phyloP scores from a whole-genome alignment of 2,888 invertebrate genomes.

The Tenthredo mesomela region DNA sequence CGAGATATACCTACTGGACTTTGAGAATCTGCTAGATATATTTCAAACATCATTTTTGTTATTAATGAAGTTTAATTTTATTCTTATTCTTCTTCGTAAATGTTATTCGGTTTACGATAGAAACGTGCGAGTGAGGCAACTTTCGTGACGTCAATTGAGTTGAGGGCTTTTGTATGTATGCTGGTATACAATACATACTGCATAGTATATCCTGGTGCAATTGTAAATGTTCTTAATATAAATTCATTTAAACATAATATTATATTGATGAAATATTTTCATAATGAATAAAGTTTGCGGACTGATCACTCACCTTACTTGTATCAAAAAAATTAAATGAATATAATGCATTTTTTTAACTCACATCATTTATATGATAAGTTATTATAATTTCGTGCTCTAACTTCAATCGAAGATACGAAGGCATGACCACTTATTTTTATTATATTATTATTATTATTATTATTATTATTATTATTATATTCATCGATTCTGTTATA shows the following conservation, averaged over 20 bases:
- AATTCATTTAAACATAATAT: not conserved
- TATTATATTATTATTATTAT: not conserved
- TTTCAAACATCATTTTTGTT: not conserved
- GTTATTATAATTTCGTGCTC: not conserved
- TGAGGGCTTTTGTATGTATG: too few species aligned
- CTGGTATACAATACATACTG: too few species aligned
- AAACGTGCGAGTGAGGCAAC: not conserved
- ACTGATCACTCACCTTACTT: not conserved
- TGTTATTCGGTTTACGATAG: not conserved
- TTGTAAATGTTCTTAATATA: not conserved
- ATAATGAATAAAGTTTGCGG: not conserved
- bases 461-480: not conserved
- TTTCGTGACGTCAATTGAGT: not conserved
- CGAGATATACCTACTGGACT: too few species aligned
- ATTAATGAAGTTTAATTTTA: not conserved
- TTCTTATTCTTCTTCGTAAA: not conserved
- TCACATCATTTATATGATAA: not conserved
- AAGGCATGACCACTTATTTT: not conserved
- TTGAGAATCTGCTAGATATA: too few species aligned
- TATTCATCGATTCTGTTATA: conserved; percentile 33
- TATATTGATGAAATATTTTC: not conserved
- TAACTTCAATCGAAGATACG: not conserved
- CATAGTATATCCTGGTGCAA: not conserved
- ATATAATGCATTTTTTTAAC: not conserved
- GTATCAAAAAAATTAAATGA: not conserved